Evolutionary conservation across 1,140 invertebrate genomes (phyloP), one percentile per base, ranked within the genome.

Genomic region (Calephelis virginiensis): DNA sequence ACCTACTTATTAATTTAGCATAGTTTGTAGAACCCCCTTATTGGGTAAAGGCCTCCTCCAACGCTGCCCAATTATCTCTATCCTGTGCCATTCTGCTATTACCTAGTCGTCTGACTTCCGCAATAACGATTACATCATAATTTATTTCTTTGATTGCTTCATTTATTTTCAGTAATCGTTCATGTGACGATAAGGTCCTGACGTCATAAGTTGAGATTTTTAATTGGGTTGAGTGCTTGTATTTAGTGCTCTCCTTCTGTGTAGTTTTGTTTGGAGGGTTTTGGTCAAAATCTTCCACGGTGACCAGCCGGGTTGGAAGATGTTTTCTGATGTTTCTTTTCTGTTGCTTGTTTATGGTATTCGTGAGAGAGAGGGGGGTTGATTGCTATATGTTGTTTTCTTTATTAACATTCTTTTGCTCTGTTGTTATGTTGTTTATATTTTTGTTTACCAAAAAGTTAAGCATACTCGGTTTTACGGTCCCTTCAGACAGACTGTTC

Each of bases 241-340:
- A 40, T 8, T 63, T 38, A 38, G 4, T 67, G 17, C 45, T 67
- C 12, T 11, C 8, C 43, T n/a, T 6, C 8, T 28, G 10, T 13
- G 61, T 47, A 40, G 13, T 46, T 7, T 38, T 38, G 13, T 13
- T 68, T 64, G 37, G 63, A 64, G 67, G 67, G 67, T 69, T 64
- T 28, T 69, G 67, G 67, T 69, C 67, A 37, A 14, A 64, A 49
- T 69, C 67, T 64, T 69, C 63, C 67, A 65, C 67, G 67, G 67
- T 64, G 63, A 64, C 67, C 67, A 69, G 37, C 67, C 67, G 67
- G 63, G 56, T 65, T 69, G 63, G 67, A 69, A 64, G 67, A 69
- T 61, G 10, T 14, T 64, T 64, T 50, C 8, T 60, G 46, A 49
- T 64, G 48, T 50, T 64, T 64, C 11, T 43, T 48, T 56, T 59